These are phyloP conservation scores for Etheostoma nigrum DNA, from an alignment of 2,797 vertebrate genomes.

Conservation along the genomic window DNA sequence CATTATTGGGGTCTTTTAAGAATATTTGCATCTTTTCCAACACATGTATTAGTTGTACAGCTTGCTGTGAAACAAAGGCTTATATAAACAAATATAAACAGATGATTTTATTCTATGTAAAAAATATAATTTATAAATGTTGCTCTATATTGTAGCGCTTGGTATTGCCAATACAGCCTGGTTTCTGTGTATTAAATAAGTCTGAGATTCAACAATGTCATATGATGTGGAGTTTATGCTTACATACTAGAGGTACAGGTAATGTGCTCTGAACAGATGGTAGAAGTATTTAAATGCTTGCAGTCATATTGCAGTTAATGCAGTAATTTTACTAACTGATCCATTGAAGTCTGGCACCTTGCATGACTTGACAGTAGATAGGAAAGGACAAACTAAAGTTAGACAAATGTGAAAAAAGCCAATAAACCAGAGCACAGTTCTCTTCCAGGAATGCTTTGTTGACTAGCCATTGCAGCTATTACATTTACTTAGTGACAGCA, in stretches of 20 bases:
- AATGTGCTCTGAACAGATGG: neutral
- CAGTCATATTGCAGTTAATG: neutral
- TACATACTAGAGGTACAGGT: neutral
- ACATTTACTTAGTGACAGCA: neutral
- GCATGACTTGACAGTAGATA: neutral
- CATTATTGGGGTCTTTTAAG: constrained; percentile 36
- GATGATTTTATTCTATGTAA: neutral
- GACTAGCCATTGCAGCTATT: too few species aligned
- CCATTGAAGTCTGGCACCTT: neutral
- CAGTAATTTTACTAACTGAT: neutral
- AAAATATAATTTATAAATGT: neutral
- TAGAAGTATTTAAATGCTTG: neutral
- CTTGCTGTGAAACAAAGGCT: constrained; percentile 28
- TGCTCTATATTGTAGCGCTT: neutral
- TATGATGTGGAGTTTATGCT: neutral
- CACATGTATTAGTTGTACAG: constrained; percentile 15
- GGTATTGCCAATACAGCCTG: neutral
- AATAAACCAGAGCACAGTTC: too few species aligned
- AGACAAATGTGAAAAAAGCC: too few species aligned
- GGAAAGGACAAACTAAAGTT: neutral
- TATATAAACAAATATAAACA: constrained; percentile 29
- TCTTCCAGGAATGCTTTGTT: too few species aligned
- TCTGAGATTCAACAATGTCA: neutral
- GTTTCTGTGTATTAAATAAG: neutral
- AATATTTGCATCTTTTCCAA: constrained; percentile 34